Conservation (phyloP, 1,140 invertebrate species). For the Doryteuthis pealeii region DNA sequence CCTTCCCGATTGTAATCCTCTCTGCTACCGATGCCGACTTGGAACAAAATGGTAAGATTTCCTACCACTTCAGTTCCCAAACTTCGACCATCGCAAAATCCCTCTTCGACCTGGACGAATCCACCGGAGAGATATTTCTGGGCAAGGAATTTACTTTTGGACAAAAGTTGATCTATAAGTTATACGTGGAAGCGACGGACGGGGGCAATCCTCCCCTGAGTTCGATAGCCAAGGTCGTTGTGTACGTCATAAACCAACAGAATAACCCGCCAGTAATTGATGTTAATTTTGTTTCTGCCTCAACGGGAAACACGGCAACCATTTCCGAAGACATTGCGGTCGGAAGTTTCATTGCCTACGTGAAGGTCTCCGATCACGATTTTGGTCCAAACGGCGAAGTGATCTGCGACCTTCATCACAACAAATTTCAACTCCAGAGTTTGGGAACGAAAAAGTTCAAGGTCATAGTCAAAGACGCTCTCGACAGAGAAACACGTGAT, state of each 20-base stretch:
- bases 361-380: conserved; percentile 49
- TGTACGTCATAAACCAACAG: conserved; percentile 47
- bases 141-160: too few species aligned
- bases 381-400: conserved; percentile 44
- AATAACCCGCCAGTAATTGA: conserved; percentile 47
- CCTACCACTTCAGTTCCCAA: conserved; percentile 75
- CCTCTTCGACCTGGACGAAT: too few species aligned
- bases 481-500: conserved; percentile 19
- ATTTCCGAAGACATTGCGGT: conserved; percentile 36
- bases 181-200: too few species aligned
- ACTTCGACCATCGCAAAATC: conserved; percentile 86
- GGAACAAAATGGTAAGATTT: conserved; percentile 46
- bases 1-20: conserved; percentile 36
- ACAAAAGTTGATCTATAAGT: too few species aligned
- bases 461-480: conserved; percentile 23
- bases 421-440: conserved; percentile 27
- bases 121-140: too few species aligned
- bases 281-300: conserved; percentile 21
- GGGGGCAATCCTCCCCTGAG: too few species aligned
- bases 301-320: too few species aligned
- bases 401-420: conserved; percentile 38
- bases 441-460: conserved; percentile 30
- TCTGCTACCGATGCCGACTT: conserved; percentile 47
- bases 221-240: conserved; percentile 23
- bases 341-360: conserved; percentile 44